Base-by-base conservation (phyloP, 2,888 invertebrate species). In the Prostheceraeus crozeri region DNA sequence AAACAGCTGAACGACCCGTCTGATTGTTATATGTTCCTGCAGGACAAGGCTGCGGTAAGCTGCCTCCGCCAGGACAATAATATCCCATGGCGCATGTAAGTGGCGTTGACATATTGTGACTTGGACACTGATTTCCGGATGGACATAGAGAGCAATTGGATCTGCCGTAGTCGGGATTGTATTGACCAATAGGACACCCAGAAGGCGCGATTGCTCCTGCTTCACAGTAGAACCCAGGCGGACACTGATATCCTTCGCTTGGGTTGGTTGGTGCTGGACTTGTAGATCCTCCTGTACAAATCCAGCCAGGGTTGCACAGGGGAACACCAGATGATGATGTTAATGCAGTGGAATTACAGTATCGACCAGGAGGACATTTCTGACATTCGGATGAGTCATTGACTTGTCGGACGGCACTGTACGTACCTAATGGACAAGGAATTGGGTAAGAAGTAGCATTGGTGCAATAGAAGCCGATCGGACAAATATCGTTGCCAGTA, bases 21-120 rank as follows among this genome's bases (percentile, higher is more conserved):
- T 60, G 64, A 57, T 72, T 71, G 67, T 72, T 72, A 64, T 66
- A 72, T 1, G 72, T 73, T 1, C 72, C 73, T n/a, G 67, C 65
- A 1, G 72, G 72, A 66, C 74, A 74, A 53, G 68, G 67, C 52
- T 65, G 64, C 1, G 72, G 72, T 2, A 25, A 51, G 1, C 68
- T 63, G 57, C 69, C 70, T 3, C 70, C 19, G 6, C 40, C 67
- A 1, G 68, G 68, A 59, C 74, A 74, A 64, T 73, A 74, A 61
- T 69, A 67, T 6, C 74, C 73, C 72, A 62, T 65, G 0, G 72
- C 72, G 63, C 73, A 73, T 3, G 64, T 63, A 8, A 66, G 65
- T n/a, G 73, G 70, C 2, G 60, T 23, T 0, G 72, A 71, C 69
- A 72, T 69, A 62, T 72, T 73, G 16, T 63, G 62, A 14, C 67